These are phyloP conservation scores for Enteromius trimaculatus DNA, from an alignment of 2,797 vertebrate species.

Conservation along the genomic window DNA sequence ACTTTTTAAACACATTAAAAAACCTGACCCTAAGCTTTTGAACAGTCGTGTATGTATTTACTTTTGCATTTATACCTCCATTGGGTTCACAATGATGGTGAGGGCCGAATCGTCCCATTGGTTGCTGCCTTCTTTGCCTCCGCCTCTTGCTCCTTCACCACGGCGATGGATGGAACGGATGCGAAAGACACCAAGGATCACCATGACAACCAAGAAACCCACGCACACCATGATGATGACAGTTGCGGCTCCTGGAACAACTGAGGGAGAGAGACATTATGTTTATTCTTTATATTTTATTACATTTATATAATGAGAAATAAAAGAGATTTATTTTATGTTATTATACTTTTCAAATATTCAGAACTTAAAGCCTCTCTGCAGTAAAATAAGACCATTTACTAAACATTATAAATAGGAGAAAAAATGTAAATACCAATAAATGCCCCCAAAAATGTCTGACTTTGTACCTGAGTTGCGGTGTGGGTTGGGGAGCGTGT, in stretches of 20 bases:
- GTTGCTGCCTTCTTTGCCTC: constrained; percentile 82
- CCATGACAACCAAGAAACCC: constrained; percentile 96
- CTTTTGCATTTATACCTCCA: constrained; percentile 85
- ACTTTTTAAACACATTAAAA: background rate
- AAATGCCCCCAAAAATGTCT: background rate
- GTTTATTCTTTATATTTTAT: background rate
- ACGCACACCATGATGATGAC: constrained; percentile 98
- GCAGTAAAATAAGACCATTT: background rate
- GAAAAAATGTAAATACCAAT: background rate
- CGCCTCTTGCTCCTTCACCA: constrained; percentile 76
- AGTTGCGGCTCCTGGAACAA: constrained; percentile 94
- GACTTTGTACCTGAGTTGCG: constrained; percentile 86
- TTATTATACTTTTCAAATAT: background rate
- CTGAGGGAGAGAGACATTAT: constrained; percentile 65
- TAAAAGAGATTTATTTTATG: background rate
- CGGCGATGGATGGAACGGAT: constrained; percentile 94
- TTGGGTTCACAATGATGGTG: constrained; percentile 98
- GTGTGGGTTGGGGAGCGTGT: constrained; percentile 89
- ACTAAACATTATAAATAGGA: background rate
- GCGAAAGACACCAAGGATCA: constrained; percentile 93
- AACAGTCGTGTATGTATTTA: background rate
- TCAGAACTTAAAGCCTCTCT: background rate
- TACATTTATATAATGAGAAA: background rate
- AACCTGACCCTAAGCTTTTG: background rate
- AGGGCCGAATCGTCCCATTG: constrained; percentile 98